These are phyloP conservation scores for Sebastes trivittatus DNA, from an alignment of 2,797 vertebrate genomes.

Conservation along the genomic window DNA sequence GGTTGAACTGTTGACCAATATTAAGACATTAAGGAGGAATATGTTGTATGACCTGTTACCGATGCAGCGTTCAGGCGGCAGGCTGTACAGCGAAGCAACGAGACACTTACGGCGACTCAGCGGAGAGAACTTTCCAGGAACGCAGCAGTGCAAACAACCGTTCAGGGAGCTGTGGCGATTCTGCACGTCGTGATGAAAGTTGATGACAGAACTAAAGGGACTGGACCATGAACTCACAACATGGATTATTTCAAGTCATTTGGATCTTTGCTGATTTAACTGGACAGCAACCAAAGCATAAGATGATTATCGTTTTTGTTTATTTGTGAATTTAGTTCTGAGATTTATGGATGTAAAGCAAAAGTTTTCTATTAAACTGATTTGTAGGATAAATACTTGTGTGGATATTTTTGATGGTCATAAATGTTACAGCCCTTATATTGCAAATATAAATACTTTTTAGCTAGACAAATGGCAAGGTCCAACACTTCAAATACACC, in stretches of 20 bases:
- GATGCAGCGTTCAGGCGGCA: background rate
- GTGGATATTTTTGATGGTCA: background rate
- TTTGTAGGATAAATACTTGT: background rate
- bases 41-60: background rate
- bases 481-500: background rate
- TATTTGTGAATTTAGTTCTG: background rate
- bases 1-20: background rate
- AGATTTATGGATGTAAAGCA: background rate
- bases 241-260: background rate
- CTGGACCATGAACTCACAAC: background rate
- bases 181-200: background rate
- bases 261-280: background rate
- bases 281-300: background rate
- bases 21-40: background rate
- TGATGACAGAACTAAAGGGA: background rate
- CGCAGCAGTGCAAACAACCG: background rate
- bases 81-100: background rate
- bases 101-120: background rate
- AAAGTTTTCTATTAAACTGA: slow-evolving; percentile 24
- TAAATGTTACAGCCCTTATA: background rate
- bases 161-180: background rate
- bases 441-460: background rate
- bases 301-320: background rate
- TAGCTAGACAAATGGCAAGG: background rate
- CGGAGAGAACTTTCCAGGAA: background rate